These are phyloP conservation scores for Gallinago undulata DNA, from an alignment of 2,113 vertebrate genomes.

Conservation along the genomic window DNA sequence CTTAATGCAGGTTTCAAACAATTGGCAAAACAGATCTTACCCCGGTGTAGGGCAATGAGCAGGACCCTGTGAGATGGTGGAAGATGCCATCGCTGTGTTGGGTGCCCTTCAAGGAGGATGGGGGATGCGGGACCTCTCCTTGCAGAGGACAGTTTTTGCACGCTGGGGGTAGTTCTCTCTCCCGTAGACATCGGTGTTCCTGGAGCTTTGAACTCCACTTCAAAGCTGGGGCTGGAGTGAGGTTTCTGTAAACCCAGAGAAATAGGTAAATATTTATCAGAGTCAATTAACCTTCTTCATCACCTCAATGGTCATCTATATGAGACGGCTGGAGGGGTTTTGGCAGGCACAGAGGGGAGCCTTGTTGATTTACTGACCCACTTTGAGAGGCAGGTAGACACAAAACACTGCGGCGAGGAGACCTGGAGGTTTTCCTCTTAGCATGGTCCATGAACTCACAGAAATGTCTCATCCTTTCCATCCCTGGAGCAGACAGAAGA, in stretches of 20 bases:
- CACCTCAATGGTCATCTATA: background rate
- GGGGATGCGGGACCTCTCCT: background rate
- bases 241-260: conserved; percentile 34
- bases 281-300: conserved; percentile 10
- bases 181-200: background rate
- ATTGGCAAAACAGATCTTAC: background rate
- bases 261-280: conserved; percentile 68
- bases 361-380: conserved; percentile 1
- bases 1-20: background rate
- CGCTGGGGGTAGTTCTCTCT: background rate
- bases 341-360: background rate
- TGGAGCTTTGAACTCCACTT: conserved; percentile 59
- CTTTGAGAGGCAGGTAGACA: background rate
- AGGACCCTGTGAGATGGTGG: background rate
- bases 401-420: background rate
- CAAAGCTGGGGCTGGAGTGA: conserved; percentile 20
- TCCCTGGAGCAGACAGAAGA: background rate
- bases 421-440: background rate
- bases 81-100: background rate
- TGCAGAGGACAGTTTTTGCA: background rate
- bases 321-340: background rate
- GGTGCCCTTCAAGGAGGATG: background rate
- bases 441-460: background rate
- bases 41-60: background rate
- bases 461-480: background rate